Percentiles rank a stretch among this genome's conserved stretches.
These are phyloP conservation scores for Lapara coniferarum DNA, from an alignment of 2,888 invertebrate species.

Conservation along the genomic window DNA sequence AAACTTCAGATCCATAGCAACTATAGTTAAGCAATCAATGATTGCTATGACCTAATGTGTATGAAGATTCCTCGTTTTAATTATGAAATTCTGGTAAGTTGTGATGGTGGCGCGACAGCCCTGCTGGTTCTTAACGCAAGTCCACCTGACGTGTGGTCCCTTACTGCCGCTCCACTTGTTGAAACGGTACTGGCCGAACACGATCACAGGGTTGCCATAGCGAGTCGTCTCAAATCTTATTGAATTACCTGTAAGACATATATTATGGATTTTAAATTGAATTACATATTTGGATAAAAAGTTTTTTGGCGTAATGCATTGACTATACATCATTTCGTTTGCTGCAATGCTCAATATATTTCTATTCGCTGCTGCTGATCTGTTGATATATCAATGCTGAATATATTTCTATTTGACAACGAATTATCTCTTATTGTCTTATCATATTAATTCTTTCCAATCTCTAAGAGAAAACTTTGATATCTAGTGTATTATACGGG, in stretches of 20 bases:
- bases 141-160: constrained; percentile 58
- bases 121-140: constrained; percentile 59
- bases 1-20: neutral
- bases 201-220: constrained; percentile 68
- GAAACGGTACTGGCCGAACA: constrained; percentile 57
- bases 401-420: no score
- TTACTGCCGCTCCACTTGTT: constrained; percentile 60
- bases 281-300: neutral
- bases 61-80: constrained; percentile 53
- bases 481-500: no score
- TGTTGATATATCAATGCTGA: no score
- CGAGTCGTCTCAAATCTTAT: constrained; percentile 52
- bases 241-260: constrained; percentile 3
- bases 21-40: neutral
- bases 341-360: no score
- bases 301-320: neutral
- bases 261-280: neutral
- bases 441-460: no score
- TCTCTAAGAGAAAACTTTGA: no score
- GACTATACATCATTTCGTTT: no score
- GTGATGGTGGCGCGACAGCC: constrained; percentile 63
- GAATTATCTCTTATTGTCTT: no score
- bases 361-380: no score
- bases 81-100: constrained; percentile 55
- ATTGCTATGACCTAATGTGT: constrained; percentile 41